Conservation (phyloP, 2,888 invertebrate genomes). For the Aelia acuminata region DNA sequence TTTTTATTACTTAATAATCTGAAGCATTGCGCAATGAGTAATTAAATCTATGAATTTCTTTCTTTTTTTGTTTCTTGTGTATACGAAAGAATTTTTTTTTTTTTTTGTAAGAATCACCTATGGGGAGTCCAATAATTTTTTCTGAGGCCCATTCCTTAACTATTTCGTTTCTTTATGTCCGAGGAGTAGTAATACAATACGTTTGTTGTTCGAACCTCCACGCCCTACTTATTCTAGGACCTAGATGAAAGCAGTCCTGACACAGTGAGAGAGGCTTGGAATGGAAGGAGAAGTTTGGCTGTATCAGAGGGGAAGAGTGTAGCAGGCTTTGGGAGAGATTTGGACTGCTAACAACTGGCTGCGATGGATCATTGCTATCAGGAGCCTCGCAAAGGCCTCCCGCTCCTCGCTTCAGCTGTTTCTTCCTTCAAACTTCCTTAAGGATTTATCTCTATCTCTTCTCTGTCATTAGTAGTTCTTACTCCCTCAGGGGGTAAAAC, state of each 20-base stretch:
- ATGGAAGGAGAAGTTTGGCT: background rate
- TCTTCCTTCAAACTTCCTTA: conserved; percentile 7
- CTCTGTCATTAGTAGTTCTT: conserved; percentile 20
- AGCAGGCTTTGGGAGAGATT: conserved; percentile 8
- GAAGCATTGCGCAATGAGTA: too few relatives aligned
- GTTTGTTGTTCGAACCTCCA: background rate
- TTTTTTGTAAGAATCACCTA: too few relatives aligned
- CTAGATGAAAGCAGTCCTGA: background rate
- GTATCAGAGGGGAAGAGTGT: background rate
- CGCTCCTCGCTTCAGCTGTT: background rate
- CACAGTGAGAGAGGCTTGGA: background rate
- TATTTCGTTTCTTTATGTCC: background rate
- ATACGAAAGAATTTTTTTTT: too few relatives aligned
- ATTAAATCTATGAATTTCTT: too few relatives aligned
- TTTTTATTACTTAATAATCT: too few relatives aligned
- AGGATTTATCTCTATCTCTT: conserved; percentile 9
- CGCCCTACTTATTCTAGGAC: background rate
- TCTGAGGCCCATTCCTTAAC: background rate
- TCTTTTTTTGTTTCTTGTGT: too few relatives aligned
- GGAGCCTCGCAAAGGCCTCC: background rate
- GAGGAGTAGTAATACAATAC: background rate
- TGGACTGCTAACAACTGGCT: background rate
- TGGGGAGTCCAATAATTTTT: too few relatives aligned
- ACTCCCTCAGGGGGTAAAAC: background rate
- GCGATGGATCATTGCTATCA: background rate